Evolutionary conservation across 2,797 vertebrate species (phyloP), one percentile per base, ranked within the genome.

Genomic region (Sebastiscus tertius): DNA sequence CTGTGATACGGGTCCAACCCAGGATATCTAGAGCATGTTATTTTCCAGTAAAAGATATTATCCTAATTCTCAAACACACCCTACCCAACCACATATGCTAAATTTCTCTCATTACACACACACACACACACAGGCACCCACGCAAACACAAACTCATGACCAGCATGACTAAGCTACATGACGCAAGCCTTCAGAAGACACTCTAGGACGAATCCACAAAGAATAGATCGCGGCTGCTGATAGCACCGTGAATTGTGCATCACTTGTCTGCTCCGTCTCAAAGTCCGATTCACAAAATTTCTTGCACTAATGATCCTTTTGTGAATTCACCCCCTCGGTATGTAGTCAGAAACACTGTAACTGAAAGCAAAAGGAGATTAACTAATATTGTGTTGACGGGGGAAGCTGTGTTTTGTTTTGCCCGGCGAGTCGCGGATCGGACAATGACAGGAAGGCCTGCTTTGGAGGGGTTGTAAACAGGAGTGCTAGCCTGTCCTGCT

Each of bases 401-500:
- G 54, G 34, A 82, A 68, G 75, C 66, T 69, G 52, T 76, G 54
- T 87, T 81, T 77, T 82, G 81, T 91, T 87, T 69, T 71, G 70
- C 64, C 54, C 49, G 18, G 31, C 76, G 34, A 24, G 79, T 72
- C 36, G 39, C 72, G 77, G 80, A 27, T 67, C 80, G 61, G 87
- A 96, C 95, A 96, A 95, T 93, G 81, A 88, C 93, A 93, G 95
- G 95, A 96, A 95, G 80, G 66, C 58, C 75, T 79, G 83, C 82
- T 88, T 75, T 77, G 72, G 62, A 56, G 56, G 39, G 39, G 49
- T 56, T 90, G 80, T 92, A 93, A 94, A 94, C 92, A 93, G 20
- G 70, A 76, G 13, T 61, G 56, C 67, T 55, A 39, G 84, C 18
- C 75, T 83, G 77, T 89, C 84, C 77, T 75, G 85, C 84, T 84